A percentile compares a stretch with the other conserved stretches of the same genome.
Conservation (phyloP, 2,113 vertebrate genomes). For the Chinchilla lanigera region DNA sequence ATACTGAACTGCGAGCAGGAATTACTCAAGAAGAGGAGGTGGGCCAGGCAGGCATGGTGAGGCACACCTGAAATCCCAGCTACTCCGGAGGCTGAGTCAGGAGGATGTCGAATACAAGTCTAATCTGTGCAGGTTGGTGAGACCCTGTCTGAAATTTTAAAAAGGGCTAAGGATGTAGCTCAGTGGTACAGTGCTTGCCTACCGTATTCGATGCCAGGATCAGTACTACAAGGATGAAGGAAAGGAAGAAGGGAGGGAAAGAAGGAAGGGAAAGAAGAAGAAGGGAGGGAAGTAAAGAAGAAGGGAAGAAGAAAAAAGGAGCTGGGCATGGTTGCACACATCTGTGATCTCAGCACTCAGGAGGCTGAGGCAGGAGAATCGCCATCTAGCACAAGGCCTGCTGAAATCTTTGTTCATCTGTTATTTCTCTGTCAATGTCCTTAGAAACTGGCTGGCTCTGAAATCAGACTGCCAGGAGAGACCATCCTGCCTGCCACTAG, state of each 20-base stretch:
- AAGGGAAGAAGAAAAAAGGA: neutral
- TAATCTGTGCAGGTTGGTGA: neutral
- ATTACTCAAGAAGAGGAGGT: neutral
- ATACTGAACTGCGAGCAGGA: conserved; percentile 78
- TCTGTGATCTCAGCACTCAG: neutral
- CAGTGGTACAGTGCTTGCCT: neutral
- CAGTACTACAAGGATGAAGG: neutral
- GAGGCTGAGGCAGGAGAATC: neutral
- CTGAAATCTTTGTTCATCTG: neutral
- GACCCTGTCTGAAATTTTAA: neutral
- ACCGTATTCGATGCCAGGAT: neutral
- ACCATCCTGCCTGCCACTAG: rapidly evolving
- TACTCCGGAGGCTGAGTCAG: neutral
- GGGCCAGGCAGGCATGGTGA: neutral
- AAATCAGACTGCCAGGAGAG: neutral
- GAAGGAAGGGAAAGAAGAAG: neutral
- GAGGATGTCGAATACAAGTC: neutral
- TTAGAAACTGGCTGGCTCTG: neutral
- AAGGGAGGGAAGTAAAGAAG: too few species aligned
- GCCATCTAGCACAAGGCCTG: neutral
- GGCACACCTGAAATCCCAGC: neutral
- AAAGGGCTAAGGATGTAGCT: neutral
- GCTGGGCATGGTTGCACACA: neutral
- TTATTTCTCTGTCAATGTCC: neutral
- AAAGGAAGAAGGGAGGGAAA: neutral